Evolutionary conservation across 92 coral and sea anemone genomes (phyloP).

Genomic region (Palythoa caribaeorum): DNA sequence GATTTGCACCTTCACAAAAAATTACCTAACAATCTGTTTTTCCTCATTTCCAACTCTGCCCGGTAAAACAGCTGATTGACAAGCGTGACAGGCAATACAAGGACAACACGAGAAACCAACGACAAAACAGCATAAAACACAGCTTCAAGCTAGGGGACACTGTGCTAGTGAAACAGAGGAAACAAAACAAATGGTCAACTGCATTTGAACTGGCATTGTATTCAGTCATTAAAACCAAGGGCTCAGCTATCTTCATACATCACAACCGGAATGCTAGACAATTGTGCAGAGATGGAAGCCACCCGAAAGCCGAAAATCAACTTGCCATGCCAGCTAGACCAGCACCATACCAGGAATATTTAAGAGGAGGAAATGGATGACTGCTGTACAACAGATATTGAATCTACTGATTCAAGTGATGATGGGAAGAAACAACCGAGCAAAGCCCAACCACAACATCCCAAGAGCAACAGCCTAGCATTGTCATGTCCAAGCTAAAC

Average conservation of each 20-base stretch:
- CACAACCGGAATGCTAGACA: conserved; percentile 23
- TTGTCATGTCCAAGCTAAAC: background rate
- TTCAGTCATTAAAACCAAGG: conserved; percentile 35
- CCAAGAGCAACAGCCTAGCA: background rate
- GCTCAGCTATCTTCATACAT: conserved; percentile 48
- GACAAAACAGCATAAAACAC: conserved; percentile 43
- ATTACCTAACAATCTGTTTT: too few species aligned
- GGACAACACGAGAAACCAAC: conserved; percentile 24
- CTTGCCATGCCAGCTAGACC: conserved; percentile 3
- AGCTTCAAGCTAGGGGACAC: conserved; percentile 20
- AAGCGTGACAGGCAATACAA: conserved; percentile 41
- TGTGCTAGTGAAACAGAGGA: conserved; percentile 48
- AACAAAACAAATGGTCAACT: conserved; percentile 47
- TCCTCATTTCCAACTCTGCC: too few species aligned
- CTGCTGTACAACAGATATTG: too few species aligned
- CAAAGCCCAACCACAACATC: too few species aligned
- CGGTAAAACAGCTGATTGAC: background rate
- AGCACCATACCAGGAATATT: background rate
- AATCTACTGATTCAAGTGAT: too few species aligned
- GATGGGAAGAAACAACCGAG: background rate
- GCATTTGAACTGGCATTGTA: conserved; percentile 54
- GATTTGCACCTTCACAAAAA: too few species aligned
- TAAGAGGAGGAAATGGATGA: background rate
- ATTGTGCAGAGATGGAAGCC: background rate
- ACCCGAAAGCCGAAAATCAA: background rate